phyloP scores from a whole-genome alignment of 2,113 vertebrate genomes.

The Leuciscus idus region DNA sequence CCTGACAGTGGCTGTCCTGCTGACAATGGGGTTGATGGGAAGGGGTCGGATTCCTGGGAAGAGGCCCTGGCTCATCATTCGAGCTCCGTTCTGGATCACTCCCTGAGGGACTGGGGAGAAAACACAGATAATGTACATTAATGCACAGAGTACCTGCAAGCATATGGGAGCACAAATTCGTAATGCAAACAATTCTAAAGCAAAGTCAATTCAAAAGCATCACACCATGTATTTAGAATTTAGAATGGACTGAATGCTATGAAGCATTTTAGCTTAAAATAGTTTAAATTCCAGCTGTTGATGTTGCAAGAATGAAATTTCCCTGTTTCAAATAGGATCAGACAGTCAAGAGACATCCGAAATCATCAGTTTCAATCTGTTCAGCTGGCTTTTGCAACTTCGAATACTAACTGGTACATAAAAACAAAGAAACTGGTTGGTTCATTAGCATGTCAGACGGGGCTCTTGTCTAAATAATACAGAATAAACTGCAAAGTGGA shows the following conservation, averaged over 20 bases:
- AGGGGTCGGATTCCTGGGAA: constrained; percentile 93
- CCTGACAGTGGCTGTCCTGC: constrained; percentile 90
- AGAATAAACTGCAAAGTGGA: background rate
- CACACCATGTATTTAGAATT: constrained; percentile 26
- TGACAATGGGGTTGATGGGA: constrained; percentile 90
- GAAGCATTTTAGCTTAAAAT: background rate
- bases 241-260: background rate
- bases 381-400: background rate
- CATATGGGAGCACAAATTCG: constrained; percentile 28
- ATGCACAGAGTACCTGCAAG: constrained; percentile 27
- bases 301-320: background rate
- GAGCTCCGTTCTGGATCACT: constrained; percentile 95
- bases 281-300: background rate
- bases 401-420: background rate
- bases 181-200: constrained; percentile 43
- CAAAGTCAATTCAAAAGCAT: constrained; percentile 42
- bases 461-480: background rate
- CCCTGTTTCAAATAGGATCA: background rate
- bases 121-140: constrained; percentile 46
- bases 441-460: background rate
- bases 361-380: background rate
- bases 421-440: background rate
- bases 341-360: background rate
- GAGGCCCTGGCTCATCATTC: constrained; percentile 92
- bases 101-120: constrained; percentile 86